phyloP scores from a whole-genome alignment of 2,888 invertebrate species.

The Petrophora chlorosata region DNA sequence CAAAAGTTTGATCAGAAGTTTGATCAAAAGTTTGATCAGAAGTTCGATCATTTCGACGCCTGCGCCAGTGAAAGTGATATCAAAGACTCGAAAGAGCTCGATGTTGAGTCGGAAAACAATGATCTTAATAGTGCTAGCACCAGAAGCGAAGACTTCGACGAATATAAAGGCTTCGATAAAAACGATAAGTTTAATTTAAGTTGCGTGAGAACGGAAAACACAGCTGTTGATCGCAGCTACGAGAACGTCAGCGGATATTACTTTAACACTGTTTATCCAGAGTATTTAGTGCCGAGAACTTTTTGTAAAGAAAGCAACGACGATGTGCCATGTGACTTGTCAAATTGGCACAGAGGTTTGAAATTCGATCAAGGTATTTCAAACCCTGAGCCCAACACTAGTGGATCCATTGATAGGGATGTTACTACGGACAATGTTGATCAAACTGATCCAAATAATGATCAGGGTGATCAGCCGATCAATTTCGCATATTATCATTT shows the following conservation, averaged over 20 bases:
- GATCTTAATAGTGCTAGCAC: conserved; percentile 41
- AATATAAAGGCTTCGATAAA: conserved; percentile 31
- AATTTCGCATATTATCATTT: conserved; percentile 80
- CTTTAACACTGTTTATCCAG: conserved; percentile 42
- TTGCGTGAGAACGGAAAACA: conserved; percentile 27
- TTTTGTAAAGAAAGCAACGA: conserved; percentile 54
- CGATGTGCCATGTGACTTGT: conserved; percentile 71
- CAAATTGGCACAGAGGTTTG: conserved; percentile 65
- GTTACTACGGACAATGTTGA: conserved; percentile 39
- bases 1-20: conserved; percentile 10
- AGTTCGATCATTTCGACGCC: conserved; percentile 35
- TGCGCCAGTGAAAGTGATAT: conserved; percentile 41
- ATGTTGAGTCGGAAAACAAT: conserved; percentile 36
- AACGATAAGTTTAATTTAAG: conserved; percentile 30
- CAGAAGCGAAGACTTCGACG: conserved; percentile 36
- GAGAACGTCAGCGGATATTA: conserved; percentile 32
- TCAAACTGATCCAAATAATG: conserved; percentile 38
- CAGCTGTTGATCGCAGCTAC: conserved; percentile 29
- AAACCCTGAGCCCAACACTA: conserved; percentile 43
- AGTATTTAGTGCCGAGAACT: conserved; percentile 45
- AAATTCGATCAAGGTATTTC: conserved; percentile 40
- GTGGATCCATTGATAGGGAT: conserved; percentile 45
- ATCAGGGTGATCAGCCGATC: conserved; percentile 65
- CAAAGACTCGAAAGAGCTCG: conserved; percentile 40
- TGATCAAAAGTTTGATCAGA: conserved; percentile 22